Conservation (phyloP, 2,888 invertebrate genomes). For the Saturnia japonica region DNA sequence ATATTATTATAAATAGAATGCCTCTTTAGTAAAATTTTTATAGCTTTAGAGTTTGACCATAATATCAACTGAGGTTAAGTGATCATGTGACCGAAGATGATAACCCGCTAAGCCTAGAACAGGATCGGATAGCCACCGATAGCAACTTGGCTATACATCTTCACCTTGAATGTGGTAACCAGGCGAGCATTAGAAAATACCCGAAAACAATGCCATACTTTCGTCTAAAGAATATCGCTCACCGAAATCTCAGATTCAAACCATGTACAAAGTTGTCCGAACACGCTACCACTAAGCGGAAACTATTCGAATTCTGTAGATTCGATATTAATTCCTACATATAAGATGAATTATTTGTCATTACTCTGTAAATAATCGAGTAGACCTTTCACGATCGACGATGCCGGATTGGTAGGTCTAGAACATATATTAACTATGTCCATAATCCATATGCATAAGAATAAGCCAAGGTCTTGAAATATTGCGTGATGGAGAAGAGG, state of each 20-base stretch:
- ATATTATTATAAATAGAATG: no score
- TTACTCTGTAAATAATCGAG: no score
- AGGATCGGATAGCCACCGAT: no score
- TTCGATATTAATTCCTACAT: background rate
- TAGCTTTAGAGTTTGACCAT: no score
- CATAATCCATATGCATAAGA: no score
- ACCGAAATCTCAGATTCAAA: background rate
- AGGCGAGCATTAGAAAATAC: background rate
- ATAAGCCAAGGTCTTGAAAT: background rate
- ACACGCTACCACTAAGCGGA: background rate
- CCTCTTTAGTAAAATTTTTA: background rate
- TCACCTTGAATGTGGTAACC: background rate
- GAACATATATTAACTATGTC: no score
- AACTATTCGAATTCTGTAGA: background rate
- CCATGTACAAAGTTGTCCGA: no score
- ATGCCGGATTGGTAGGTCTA: background rate
- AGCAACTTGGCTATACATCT: background rate
- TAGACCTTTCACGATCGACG: background rate
- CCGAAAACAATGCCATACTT: background rate
- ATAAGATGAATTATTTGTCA: no score
- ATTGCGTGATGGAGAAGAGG: background rate
- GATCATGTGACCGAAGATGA: background rate
- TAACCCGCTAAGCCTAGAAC: background rate
- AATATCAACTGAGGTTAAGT: background rate
- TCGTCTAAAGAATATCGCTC: background rate